phyloP scores from a whole-genome alignment of 2,888 invertebrate species.

The Pyrgus malvae region DNA sequence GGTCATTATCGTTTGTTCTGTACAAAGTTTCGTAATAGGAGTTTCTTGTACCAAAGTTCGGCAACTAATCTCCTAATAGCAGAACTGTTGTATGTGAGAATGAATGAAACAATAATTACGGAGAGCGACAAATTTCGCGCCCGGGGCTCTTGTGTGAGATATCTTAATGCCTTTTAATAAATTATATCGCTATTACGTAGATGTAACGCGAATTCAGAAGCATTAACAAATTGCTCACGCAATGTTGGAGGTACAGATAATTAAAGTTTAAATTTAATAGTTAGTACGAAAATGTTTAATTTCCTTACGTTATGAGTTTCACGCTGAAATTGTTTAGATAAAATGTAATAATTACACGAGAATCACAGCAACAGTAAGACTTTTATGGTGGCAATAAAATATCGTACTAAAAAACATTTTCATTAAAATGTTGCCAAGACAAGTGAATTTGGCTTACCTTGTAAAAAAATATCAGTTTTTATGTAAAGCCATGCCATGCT shows the following conservation, averaged over 20 bases:
- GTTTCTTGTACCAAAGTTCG: conserved; percentile 47
- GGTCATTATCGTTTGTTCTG: conserved; percentile 15
- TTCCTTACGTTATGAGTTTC: no score
- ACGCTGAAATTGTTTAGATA: no score
- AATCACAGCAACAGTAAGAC: no score
- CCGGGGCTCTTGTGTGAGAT: conserved; percentile 28
- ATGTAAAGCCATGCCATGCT: no score
- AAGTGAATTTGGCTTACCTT: no score
- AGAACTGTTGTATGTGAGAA: conserved; percentile 43
- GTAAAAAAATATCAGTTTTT: no score
- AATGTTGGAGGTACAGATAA: neutral
- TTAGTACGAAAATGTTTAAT: neutral
- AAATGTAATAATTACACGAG: no score
- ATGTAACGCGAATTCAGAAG: conserved; percentile 10
- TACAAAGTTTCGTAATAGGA: conserved; percentile 42
- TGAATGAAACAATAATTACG: conserved; percentile 49
- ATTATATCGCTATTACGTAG: conserved; percentile 20
- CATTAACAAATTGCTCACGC: conserved; percentile 25
- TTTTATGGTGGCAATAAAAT: no score
- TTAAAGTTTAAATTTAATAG: conserved; percentile 11
- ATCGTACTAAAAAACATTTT: no score
- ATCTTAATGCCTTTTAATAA: conserved; percentile 26
- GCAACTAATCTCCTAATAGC: conserved; percentile 69
- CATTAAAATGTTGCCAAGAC: no score
- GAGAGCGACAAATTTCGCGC: conserved; percentile 29